Evolutionary conservation across 2,797 vertebrate species (phyloP), one percentile per base, ranked within the genome.

Genomic region (Aratinga solstitialis): DNA sequence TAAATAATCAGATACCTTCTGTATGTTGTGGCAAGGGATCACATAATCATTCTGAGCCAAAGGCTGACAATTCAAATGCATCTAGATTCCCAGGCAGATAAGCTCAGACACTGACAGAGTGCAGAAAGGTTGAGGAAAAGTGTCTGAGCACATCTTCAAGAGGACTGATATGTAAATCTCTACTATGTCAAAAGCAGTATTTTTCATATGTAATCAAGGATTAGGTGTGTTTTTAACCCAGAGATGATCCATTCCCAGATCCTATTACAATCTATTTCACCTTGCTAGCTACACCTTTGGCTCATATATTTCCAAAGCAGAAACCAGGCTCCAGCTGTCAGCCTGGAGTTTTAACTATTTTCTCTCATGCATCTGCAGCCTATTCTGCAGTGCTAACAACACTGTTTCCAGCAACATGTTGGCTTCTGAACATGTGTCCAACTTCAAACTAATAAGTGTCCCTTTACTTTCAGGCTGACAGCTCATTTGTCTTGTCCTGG

Each of bases 401-500:
- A 32, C 38, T 61, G 73, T 48, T 93, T 62, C 82, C 89, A 79
- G 82, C 73, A 75, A 23, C 27, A 21, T 1, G 8, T 54, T 75
- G 73, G 17, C 34, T 73, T 89, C 66, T 66, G 72, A 96, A 87
- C 42, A 42, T 7, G 29, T 29, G 53, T 84, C 83, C 76, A 91
- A 43, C 47, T 85, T 84, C 76, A 87, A 80, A 48, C 32, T 83
- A 88, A 36, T 58, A 75, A 92, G 84, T 22, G 26, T 69, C 53
- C 66, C 26, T 78, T 90, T 79, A 63, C 45, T 86, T 94, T 42
- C 50, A 65, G 83, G 34, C 24, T 90, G 94, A 87, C 93, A 88
- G 85, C 45, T 75, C 85, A 88, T 93, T 93, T 90, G 14, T 96
- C 94, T 91, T 91, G 76, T 81, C 66, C 76, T 86, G 87, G 69